Base-by-base conservation (phyloP, 2,888 invertebrate species). In the Hydroisotoma schaefferi region DNA sequence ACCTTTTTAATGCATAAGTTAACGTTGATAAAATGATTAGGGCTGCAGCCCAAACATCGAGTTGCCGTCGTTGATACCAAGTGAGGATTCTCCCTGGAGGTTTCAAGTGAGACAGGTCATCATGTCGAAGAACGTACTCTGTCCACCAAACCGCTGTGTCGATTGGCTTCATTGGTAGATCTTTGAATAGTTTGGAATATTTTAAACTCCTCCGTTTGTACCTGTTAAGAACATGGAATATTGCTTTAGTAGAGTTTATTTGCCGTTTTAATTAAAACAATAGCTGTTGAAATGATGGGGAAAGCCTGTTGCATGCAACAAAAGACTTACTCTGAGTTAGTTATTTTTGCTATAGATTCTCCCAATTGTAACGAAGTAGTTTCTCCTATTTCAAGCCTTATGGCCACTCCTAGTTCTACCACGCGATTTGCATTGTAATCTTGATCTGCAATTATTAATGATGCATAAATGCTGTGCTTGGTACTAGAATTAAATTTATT, bases 21-120 rank as follows among this genome's bases (percentile, higher is more conserved):
- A n/a, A n/a, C n/a, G n/a, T n/a, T n/a, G n/a, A n/a, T n/a, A n/a
- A n/a, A n/a, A n/a, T n/a, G n/a, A n/a, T n/a, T n/a, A n/a, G n/a
- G n/a, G n/a, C n/a, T n/a, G n/a, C n/a, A 37, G 57, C 49, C 57
- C 58, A 62, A 2, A 65, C 63, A 27, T 67, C 67, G 12, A 67
- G 22, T 15, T 37, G 49, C 1, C 67, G 20, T 6, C 65, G 25
- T n/a, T 59, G 22, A 56, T 59, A 65, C 65, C 65, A 65, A 33
- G 37, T 22, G 25, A 61, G 65, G n/a, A 25, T n/a, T 15, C 10
- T 23, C 18, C 54, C 60, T 12, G 52, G 43, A n/a, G 68, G 52
- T 40, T 33, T 51, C 5, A 68, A 43, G 48, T 65, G 63, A 5
- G 18, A 28, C 5, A 56, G 57, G 43, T 65, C 55, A 15, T 61